Base-by-base conservation (phyloP, 2,888 invertebrate species). In the Leucophenga maculata region DNA sequence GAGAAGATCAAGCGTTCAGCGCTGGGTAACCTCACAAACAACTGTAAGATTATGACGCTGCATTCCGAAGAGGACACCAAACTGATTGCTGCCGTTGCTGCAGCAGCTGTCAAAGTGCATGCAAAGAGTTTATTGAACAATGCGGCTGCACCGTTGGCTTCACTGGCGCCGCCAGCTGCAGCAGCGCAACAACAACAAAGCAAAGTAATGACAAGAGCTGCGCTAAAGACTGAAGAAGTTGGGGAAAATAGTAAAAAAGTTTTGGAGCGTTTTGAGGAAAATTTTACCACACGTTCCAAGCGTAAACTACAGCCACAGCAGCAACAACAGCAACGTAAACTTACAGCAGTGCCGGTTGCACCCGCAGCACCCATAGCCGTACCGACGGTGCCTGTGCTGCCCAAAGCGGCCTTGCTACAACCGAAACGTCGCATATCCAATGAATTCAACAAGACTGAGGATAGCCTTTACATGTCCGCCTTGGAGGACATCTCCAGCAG, bases 21-120 rank as follows among this genome's bases (percentile, higher is more conserved):
- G 3, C 92, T 97, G 84, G 95, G 94, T 72, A 96, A 97, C 87
- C 92, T 96, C 76, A 95, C 95, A 65, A 96, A 95, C 74, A 88
- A 88, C 75, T 86, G 85, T 9, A 85, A 84, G 69, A 74, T 79
- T 39, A 82, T 82, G 78, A 79, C 82, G 60, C 77, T 81, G 69
- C 79, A 83, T 70, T 76, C 83, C 50, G 71, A 67, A 11, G 86
- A 85, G 11, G 83, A 85, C 90, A 81, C 91, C 90, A 87, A 91
- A 90, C 73, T 78, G 80, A 86, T 11, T 39, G 8, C 8, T 8
- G 39, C 39, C 8, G 8, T 39, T 39, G 39, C 39, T 48, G 48
- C 62, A 6, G 46, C 46, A 6, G 62, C 26, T 32, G 60, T 31
- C 16, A 18, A 2, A 18, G 32, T 39, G 60, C 60, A 32, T 13